phyloP scores from a whole-genome alignment of 2,888 invertebrate species.

The Trachelus tabidus region DNA sequence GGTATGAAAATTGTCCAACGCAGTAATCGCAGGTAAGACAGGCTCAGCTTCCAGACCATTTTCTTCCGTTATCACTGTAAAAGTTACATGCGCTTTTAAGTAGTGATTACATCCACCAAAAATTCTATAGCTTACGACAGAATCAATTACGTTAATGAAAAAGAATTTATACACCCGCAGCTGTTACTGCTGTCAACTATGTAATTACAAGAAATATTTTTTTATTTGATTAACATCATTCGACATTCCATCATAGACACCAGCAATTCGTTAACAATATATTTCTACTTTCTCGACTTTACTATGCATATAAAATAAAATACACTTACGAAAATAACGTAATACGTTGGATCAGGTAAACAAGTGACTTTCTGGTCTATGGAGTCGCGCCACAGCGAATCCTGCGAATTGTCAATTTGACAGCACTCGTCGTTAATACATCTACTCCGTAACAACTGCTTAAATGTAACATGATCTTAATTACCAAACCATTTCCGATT shows the following conservation, averaged over 20 bases:
- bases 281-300: background rate
- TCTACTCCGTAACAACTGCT: background rate
- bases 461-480: background rate
- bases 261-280: too few relatives aligned
- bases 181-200: background rate
- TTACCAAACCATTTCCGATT: background rate
- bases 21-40: slow-evolving; percentile 36
- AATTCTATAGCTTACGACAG: background rate
- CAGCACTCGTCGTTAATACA: background rate
- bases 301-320: background rate
- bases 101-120: background rate
- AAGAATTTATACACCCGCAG: background rate
- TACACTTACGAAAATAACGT: background rate
- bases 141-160: too few relatives aligned
- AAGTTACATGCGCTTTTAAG: background rate
- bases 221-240: too few relatives aligned
- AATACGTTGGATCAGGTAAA: background rate
- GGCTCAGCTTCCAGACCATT: slow-evolving; percentile 30
- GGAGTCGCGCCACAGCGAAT: background rate
- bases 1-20: slow-evolving; percentile 57
- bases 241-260: too few relatives aligned
- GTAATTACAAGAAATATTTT: background rate
- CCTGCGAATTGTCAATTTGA: background rate
- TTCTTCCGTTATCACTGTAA: slow-evolving; percentile 8
- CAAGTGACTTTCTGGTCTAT: background rate